These are phyloP conservation scores for Pristis pectinata DNA, from an alignment of 2,797 vertebrate genomes.

Conservation along the genomic window DNA sequence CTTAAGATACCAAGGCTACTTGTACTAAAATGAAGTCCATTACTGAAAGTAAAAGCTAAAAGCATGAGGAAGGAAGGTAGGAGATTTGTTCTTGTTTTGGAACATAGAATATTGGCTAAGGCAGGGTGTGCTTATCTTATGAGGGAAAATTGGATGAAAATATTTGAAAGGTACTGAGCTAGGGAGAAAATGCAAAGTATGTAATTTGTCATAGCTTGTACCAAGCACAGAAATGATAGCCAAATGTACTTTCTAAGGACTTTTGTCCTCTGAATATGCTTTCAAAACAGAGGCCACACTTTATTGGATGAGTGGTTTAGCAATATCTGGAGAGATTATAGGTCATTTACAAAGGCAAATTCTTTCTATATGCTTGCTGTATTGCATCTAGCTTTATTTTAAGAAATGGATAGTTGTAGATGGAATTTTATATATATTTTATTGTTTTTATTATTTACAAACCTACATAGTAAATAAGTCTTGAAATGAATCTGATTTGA, in stretches of 20 bases:
- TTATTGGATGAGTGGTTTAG: neutral
- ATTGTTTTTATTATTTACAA: neutral
- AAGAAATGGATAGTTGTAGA: neutral
- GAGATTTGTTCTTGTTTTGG: neutral
- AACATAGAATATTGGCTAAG: neutral
- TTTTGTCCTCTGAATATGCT: neutral
- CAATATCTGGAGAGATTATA: neutral
- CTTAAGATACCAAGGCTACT: neutral
- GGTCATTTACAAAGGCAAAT: neutral
- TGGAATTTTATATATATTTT: neutral
- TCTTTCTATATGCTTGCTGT: neutral
- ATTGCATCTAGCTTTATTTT: neutral
- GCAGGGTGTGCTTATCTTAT: neutral
- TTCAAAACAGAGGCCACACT: neutral
- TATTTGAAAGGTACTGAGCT: neutral
- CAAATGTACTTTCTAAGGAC: neutral
- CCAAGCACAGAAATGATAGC: neutral
- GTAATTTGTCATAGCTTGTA: neutral
- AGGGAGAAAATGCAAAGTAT: neutral
- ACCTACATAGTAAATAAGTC: neutral
- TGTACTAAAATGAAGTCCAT: neutral
- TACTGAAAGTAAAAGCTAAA: neutral
- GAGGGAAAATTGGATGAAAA: neutral
- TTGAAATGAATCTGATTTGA: neutral
- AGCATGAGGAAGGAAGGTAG: neutral